Evolutionary conservation across 2,888 invertebrate genomes (phyloP), one percentile per base, ranked within the genome.

Genomic region (Thecocarcelia acutangulata): DNA sequence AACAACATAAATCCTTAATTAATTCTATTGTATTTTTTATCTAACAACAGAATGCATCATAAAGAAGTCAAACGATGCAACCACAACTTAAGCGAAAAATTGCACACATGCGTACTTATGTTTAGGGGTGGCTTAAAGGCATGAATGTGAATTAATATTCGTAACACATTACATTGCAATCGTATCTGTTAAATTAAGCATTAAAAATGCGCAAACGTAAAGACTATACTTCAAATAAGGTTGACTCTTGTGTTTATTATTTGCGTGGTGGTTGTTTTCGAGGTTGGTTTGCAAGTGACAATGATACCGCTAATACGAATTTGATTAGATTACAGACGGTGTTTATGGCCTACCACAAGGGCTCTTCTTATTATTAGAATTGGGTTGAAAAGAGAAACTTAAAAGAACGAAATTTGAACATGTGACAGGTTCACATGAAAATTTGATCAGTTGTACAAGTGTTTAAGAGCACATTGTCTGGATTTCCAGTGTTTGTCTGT

Each of bases 361-460:
- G 11, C 13, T 44, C 6, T 12, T 48, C 56, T 21, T 64, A 42
- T 8, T 44, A 33, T 66, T 44, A 19, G 37, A 19, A 3, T 44
- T 24, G 21, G 13, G 21, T 17, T n/a, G n/a, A 37, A 81, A 82
- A 33, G 8, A 33, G 33, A 8, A 33, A 9, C 33, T 5, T 1
- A 6, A 33, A 8, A 33, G 6, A 8, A 33, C 6, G 8, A 33
- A 84, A 84, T 84, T 33, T 46, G 75, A 85, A 84, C 85, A 85
- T 85, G 84, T 85, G 85, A 84, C 83, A 83, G 46, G 54, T 84
- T 84, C 84, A 72, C 85, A 84, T 83, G 85, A 83, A 85, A 85
- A 83, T 85, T 78, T 75, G 83, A 83, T 85, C 84, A 85, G 84
- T 85, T 85, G 85, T 64, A 78, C 85, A 85, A 85, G 84, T 84